Evolutionary conservation across 2,113 vertebrate species (phyloP), one percentile per base, ranked within the genome.

Genomic region (Tychaedon coryphoeus): DNA sequence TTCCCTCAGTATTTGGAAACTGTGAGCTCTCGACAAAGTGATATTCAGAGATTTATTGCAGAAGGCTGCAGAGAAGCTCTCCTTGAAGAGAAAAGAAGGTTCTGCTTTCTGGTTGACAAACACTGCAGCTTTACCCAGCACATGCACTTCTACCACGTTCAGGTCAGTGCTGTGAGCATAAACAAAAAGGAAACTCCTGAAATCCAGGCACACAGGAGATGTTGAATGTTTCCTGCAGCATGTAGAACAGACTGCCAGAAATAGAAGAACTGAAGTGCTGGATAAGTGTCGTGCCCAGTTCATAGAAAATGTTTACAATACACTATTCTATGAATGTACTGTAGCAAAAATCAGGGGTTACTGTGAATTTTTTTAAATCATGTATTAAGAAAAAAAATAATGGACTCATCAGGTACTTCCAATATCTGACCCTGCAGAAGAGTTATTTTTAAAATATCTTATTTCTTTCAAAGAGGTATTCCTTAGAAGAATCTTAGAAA

Each of bases 81-180:
- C 6, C 97, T 99, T 33, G 99, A 99, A 73, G 99, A 99, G 90
- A 99, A 99, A 89, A 98, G 99, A 77, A 98, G 99, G 42, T 99
- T 99, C 97, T 99, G 99, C 81, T 99, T 99, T 67, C 97, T 99
- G 77, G 99, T 99, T 8, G 99, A 99, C 98, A 99, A 99, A 87
- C 99, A 99, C 97, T 99, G 99, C 95, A 98, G 97, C 97, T 99
- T 99, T 85, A 97, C 99, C 47, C 98, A 97, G 83, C 98, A 99
- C 43, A 98, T 99, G 36, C 96, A 98, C 86, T 96, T 96, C 91
- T 99, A 99, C 84, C 98, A 99, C 3, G 66, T 98, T 26, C 99
- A 99, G 97, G 99, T 99, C 81, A 96, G 98, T 69, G 28, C 34
- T 57, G 22, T 23, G 13, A 40, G 18, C 0, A 0, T 8, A 9